Evolutionary conservation across 2,113 vertebrate species (phyloP).

Genomic region (Vulpes lagopus): DNA sequence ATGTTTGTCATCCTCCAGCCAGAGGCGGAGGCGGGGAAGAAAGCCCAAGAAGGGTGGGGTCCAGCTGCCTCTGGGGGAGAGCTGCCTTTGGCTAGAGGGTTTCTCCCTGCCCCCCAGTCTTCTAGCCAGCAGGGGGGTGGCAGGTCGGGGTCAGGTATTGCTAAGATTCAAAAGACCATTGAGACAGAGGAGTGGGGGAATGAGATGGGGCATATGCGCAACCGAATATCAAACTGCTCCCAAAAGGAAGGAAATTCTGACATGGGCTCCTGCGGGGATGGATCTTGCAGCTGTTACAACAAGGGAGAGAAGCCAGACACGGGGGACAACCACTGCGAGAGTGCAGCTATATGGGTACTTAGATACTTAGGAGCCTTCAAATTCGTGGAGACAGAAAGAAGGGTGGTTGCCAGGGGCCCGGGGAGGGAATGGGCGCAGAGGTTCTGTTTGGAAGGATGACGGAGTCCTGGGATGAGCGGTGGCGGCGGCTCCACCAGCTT

Average conservation of each 20-base stretch:
- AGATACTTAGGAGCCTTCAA: too few relatives aligned
- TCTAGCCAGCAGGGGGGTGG: neutral
- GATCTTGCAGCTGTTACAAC: neutral
- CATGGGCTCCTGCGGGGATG: fast-evolving
- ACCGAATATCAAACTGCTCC: neutral
- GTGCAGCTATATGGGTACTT: too few relatives aligned
- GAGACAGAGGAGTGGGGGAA: neutral
- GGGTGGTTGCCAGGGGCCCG: fast-evolving
- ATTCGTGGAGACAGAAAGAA: neutral
- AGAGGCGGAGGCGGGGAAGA: neutral
- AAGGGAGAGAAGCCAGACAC: neutral
- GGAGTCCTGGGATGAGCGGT: neutral
- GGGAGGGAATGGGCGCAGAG: neutral
- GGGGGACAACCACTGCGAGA: neutral
- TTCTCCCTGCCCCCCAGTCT: neutral
- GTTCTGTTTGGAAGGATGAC: neutral
- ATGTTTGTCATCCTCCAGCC: neutral
- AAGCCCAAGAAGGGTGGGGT: neutral
- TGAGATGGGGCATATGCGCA: fast-evolving
- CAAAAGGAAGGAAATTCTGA: neutral
- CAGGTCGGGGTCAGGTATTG: too few relatives aligned
- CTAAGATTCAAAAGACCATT: neutral
- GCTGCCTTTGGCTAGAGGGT: neutral
- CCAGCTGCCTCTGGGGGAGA: neutral
- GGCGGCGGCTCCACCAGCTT: neutral